Evolutionary conservation across 2,797 vertebrate species (phyloP).

Genomic region (Danionella dracula): DNA sequence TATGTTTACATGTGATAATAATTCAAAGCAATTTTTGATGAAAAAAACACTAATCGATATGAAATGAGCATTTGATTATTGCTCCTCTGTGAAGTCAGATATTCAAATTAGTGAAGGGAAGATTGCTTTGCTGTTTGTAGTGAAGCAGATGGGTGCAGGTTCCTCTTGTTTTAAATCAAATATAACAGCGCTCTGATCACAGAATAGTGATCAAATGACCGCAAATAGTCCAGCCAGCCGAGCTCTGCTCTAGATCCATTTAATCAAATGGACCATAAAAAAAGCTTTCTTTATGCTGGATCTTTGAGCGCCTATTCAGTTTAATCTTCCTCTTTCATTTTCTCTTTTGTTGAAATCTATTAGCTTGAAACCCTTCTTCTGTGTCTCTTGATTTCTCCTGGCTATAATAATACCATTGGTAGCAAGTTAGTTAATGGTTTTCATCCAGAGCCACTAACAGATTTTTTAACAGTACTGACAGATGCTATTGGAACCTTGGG

Average conservation of each 20-base stretch:
- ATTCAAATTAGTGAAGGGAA: neutral
- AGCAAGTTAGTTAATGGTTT: neutral
- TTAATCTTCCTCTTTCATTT: neutral
- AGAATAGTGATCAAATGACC: neutral
- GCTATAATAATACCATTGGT: neutral
- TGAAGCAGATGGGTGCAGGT: too few relatives aligned
- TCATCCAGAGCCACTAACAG: neutral
- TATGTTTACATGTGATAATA: too few relatives aligned
- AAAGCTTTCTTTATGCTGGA: neutral
- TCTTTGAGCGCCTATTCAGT: constrained; percentile 11
- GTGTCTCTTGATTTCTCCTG: neutral
- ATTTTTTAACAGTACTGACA: neutral
- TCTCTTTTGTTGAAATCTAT: constrained; percentile 24
- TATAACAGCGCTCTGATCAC: constrained; percentile 1
- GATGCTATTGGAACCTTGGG: neutral
- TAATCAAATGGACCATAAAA: constrained; percentile 7
- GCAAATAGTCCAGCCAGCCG: neutral
- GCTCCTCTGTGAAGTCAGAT: neutral
- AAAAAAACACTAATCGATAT: too few relatives aligned
- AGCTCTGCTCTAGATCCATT: neutral
- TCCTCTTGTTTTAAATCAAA: constrained; percentile 20
- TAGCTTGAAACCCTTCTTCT: constrained; percentile 10
- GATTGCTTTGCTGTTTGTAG: too few relatives aligned
- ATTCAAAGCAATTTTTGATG: too few relatives aligned
- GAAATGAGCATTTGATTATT: too few relatives aligned